phyloP scores from a whole-genome alignment of 2,888 invertebrate species.

The Trachelus stipa region DNA sequence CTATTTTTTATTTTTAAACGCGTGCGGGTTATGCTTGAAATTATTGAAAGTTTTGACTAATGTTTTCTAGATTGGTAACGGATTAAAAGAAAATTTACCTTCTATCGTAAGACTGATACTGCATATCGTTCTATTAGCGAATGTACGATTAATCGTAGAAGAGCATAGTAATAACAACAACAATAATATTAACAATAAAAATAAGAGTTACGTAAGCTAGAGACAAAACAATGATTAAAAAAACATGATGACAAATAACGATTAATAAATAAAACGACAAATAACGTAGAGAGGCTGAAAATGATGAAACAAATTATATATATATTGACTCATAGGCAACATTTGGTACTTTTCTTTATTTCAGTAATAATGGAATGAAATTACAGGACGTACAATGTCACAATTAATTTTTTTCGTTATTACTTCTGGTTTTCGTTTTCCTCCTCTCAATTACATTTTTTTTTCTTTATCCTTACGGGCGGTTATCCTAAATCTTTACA shows the following conservation, averaged over 20 bases:
- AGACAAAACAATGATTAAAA: not conserved
- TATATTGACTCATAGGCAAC: not conserved
- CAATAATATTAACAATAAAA: slow-evolving; percentile 13
- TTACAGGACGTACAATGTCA: slow-evolving; percentile 56
- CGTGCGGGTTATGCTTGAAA: not conserved
- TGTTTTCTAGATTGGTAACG: not conserved
- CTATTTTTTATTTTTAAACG: not conserved
- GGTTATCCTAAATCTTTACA: slow-evolving; percentile 50
- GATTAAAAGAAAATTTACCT: not conserved
- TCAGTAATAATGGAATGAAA: slow-evolving; percentile 57
- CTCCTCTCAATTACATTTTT: too few relatives aligned
- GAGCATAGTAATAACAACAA: not conserved
- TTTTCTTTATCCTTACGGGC: slow-evolving; percentile 33
- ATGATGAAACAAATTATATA: slow-evolving; percentile 14
- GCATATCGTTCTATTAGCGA: slow-evolving; percentile 43
- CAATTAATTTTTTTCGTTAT: not conserved
- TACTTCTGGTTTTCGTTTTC: too few relatives aligned
- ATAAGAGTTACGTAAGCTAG: slow-evolving; percentile 30
- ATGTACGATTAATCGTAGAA: slow-evolving; percentile 2
- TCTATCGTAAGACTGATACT: slow-evolving; percentile 44
- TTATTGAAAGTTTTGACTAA: not conserved
- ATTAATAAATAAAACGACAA: slow-evolving; percentile 17
- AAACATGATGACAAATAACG: slow-evolving; percentile 12
- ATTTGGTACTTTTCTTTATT: slow-evolving; percentile 51
- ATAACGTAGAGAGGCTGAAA: slow-evolving; percentile 24